phyloP scores from a whole-genome alignment of 2,113 vertebrate species.

The Pampusana beccarii region DNA sequence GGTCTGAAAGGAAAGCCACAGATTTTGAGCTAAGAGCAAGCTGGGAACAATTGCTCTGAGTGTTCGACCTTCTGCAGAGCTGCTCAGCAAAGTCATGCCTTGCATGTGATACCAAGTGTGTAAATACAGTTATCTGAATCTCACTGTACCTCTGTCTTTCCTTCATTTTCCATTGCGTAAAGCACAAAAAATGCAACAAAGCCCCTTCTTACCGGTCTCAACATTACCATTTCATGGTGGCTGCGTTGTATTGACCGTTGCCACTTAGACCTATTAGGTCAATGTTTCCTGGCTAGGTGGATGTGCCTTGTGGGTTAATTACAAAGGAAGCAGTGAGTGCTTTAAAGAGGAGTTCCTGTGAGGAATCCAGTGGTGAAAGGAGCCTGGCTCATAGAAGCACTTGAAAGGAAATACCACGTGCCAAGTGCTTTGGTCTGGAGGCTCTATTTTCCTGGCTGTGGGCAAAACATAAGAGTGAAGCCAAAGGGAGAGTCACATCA shows the following conservation, averaged over 20 bases:
- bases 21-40: background rate
- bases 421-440: conserved; percentile 61
- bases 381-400: conserved; percentile 31
- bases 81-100: background rate
- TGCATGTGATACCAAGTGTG: background rate
- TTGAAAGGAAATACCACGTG: conserved; percentile 68
- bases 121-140: background rate
- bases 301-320: conserved; percentile 41
- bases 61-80: background rate
- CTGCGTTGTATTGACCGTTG: background rate
- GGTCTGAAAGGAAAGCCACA: background rate
- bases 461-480: conserved; percentile 21
- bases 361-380: conserved; percentile 45
- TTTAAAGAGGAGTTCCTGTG: conserved; percentile 41
- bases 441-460: conserved; percentile 54
- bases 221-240: background rate
- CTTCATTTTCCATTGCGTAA: background rate
- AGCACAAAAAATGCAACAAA: background rate
- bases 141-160: background rate
- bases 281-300: background rate
- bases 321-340: conserved; percentile 54
- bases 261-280: background rate
- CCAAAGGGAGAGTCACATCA: conserved; percentile 16
- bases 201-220: background rate
- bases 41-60: background rate